Evolutionary conservation across 1,140 invertebrate genomes (phyloP).

Genomic region (Psix sp.): DNA sequence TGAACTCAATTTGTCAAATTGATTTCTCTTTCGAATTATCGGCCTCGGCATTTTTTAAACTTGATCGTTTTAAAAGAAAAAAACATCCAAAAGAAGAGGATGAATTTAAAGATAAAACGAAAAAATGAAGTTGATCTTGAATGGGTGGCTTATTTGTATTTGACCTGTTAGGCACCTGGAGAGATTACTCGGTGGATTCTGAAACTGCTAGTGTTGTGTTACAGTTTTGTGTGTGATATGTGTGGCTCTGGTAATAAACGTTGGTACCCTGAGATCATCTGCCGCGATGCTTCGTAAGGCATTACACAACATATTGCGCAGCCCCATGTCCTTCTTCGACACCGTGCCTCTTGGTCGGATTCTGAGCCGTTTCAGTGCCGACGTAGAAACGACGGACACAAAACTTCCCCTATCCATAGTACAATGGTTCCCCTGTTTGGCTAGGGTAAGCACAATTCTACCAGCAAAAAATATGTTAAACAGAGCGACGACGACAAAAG

Average conservation of each 20-base stretch:
- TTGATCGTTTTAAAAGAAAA: no score
- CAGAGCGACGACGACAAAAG: not conserved
- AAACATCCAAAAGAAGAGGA: no score
- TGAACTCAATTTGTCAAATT: no score
- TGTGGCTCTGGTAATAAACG: constrained; percentile 82
- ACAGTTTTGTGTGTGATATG: constrained; percentile 83
- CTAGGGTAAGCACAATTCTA: constrained; percentile 66
- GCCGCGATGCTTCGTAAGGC: constrained; percentile 81
- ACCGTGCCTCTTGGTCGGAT: constrained; percentile 90
- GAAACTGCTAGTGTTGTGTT: constrained; percentile 69
- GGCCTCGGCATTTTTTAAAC: no score
- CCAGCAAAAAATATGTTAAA: constrained; percentile 4
- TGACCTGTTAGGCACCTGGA: no score
- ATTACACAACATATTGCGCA: constrained; percentile 83
- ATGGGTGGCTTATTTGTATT: no score
- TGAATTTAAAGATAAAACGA: no score
- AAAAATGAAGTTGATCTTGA: no score
- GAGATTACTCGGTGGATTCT: constrained; percentile 24
- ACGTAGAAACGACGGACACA: constrained; percentile 88
- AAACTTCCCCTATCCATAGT: constrained; percentile 84
- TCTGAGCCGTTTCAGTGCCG: constrained; percentile 90
- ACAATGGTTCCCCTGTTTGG: constrained; percentile 81
- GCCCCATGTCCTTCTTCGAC: constrained; percentile 89
- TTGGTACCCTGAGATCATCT: constrained; percentile 85
- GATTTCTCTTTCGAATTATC: no score